Evolutionary conservation across 2,113 vertebrate species (phyloP).

Genomic region (Melanotaenia duboulayi): DNA sequence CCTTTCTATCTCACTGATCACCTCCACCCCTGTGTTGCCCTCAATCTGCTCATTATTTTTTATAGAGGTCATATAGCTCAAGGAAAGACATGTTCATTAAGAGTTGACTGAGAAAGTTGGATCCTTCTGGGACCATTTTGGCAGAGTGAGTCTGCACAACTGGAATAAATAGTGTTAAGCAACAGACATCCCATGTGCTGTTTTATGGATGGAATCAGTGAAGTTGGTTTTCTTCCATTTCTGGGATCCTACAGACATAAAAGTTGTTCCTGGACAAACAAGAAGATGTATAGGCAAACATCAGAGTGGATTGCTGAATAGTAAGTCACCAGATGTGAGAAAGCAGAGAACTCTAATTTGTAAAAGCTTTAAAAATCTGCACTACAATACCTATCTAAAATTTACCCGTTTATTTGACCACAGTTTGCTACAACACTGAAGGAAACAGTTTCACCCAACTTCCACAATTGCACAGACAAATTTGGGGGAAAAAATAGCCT

Average conservation of each 20-base stretch:
- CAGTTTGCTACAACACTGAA: not conserved
- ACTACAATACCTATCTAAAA: too few relatives aligned
- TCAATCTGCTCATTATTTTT: constrained; percentile 50
- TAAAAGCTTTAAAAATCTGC: too few relatives aligned
- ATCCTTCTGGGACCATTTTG: constrained; percentile 6
- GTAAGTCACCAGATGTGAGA: constrained; percentile 8
- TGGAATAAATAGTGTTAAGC: constrained; percentile 33
- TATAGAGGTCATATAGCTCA: constrained; percentile 38
- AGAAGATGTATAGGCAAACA: constrained; percentile 38
- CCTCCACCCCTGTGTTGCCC: constrained; percentile 32
- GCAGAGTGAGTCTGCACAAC: constrained; percentile 10
- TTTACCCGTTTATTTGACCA: too few relatives aligned
- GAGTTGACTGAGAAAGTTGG: constrained; percentile 17
- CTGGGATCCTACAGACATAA: constrained; percentile 20
- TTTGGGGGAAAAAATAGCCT: not conserved
- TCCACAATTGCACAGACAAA: too few relatives aligned
- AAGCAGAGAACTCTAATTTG: not conserved
- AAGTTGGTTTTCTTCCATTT: constrained; percentile 45
- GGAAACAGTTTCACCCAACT: not conserved
- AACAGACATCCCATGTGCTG: constrained; percentile 58
- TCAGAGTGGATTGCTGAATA: constrained; percentile 19
- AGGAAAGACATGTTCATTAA: constrained; percentile 51
- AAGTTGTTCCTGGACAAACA: constrained; percentile 46
- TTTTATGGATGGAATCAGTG: constrained; percentile 56
- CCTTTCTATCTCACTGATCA: constrained; percentile 5